phyloP scores from a whole-genome alignment of 2,888 invertebrate species.

The Mycalesis mineus region DNA sequence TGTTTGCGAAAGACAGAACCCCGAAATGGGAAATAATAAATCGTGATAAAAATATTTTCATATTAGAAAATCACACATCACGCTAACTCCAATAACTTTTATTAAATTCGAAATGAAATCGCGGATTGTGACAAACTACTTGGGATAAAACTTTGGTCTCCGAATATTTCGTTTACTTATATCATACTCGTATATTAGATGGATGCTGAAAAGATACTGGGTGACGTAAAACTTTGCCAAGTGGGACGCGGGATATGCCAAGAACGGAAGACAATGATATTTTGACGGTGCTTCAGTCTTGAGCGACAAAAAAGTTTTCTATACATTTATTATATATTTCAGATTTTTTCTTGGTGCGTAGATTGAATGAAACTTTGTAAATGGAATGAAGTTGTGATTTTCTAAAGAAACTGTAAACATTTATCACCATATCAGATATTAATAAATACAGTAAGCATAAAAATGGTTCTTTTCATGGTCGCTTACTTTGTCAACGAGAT shows the following conservation, averaged over 20 bases:
- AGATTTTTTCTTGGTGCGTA: not conserved
- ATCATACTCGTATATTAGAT: slow-evolving; percentile 12
- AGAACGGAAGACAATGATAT: slow-evolving; percentile 15
- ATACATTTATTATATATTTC: not conserved
- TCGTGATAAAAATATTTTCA: not conserved
- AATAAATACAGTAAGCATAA: too few species aligned
- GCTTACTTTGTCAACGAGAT: too few species aligned
- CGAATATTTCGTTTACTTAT: slow-evolving; percentile 5
- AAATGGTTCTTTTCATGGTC: too few species aligned
- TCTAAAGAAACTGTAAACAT: too few species aligned
- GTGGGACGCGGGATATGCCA: slow-evolving; percentile 22
- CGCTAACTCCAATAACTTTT: not conserved
- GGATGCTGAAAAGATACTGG: slow-evolving; percentile 16
- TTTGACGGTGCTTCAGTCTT: slow-evolving; percentile 12
- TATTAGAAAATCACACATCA: not conserved
- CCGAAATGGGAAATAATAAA: too few species aligned
- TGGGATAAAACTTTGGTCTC: not conserved
- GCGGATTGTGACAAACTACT: not conserved
- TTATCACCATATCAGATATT: too few species aligned
- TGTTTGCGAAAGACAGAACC: too few species aligned
- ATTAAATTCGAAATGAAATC: slow-evolving; percentile 4
- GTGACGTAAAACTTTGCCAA: slow-evolving; percentile 21
- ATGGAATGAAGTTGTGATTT: too few species aligned
- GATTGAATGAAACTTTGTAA: not conserved
- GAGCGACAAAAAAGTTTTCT: slow-evolving; percentile 7